A percentile compares a stretch with the other conserved stretches of the same genome.
These are phyloP conservation scores for Porites evermanni DNA, from an alignment of 92 coral and sea anemone species.

Conservation along the genomic window DNA sequence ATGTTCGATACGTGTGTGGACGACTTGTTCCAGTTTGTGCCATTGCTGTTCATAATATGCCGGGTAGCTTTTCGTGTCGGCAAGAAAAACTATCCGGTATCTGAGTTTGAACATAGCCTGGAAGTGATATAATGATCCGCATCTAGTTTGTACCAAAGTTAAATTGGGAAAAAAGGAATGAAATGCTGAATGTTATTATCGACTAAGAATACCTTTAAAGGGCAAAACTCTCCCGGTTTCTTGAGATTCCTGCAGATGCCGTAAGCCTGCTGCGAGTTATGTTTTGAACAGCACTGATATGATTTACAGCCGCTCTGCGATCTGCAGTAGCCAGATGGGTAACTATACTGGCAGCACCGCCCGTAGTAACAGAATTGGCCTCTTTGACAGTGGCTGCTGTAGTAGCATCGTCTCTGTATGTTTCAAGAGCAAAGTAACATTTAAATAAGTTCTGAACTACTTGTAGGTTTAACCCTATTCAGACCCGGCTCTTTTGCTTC, in stretches of 20 bases:
- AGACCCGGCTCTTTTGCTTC: too few relatives aligned
- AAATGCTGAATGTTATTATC: too few relatives aligned
- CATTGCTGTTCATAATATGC: too few relatives aligned
- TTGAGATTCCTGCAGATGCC: conserved; percentile 21
- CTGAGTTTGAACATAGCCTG: too few relatives aligned
- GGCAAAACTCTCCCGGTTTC: conserved; percentile 24
- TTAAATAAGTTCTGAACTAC: too few relatives aligned
- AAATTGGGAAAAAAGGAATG: neutral
- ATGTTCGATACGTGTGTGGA: too few relatives aligned
- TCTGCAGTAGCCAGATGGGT: neutral
- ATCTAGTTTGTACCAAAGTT: too few relatives aligned
- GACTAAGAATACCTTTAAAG: neutral
- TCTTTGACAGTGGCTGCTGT: conserved; percentile 1
- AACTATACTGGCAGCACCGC: neutral
- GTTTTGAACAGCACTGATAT: conserved; percentile 31
- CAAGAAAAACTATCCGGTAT: too few relatives aligned
- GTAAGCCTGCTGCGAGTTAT: neutral
- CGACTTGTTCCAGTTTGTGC: too few relatives aligned
- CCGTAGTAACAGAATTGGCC: conserved; percentile 1
- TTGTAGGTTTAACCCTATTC: too few relatives aligned
- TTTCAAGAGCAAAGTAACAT: neutral
- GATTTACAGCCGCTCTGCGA: neutral
- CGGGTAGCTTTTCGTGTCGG: too few relatives aligned
- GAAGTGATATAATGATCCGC: too few relatives aligned
- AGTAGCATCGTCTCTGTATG: neutral